Evolutionary conservation across 2,888 invertebrate genomes (phyloP).

Genomic region (Drosophila neutralis): DNA sequence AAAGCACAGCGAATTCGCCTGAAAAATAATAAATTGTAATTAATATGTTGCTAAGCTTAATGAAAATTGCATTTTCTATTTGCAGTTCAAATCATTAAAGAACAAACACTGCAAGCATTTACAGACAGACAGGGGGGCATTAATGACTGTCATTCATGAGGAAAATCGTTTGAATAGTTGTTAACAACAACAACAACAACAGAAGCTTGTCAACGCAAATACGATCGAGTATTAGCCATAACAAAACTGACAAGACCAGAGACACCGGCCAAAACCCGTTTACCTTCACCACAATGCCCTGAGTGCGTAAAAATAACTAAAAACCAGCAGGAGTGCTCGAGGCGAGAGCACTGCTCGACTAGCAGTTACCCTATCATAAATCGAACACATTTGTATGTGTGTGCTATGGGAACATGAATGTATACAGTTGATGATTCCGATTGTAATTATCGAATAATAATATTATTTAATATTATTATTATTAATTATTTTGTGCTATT

Average conservation of each 20-base stretch:
- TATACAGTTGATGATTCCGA: not conserved
- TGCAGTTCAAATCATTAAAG: not conserved
- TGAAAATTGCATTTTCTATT: not conserved
- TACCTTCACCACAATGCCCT: conserved; percentile 8
- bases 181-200: conserved; percentile 1
- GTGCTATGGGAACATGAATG: not conserved
- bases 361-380: not conserved
- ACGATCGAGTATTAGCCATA: not conserved
- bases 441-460: not conserved
- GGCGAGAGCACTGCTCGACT: not conserved
- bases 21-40: not conserved
- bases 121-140: not conserved
- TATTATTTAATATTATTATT: not conserved
- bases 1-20: not conserved
- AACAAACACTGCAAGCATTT: not conserved
- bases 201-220: conserved; percentile 11
- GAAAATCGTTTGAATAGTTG: conserved; percentile 5
- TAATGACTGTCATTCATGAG: conserved; percentile 1
- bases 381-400: not conserved
- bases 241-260: conserved; percentile 3
- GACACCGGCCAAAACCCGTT: conserved; percentile 6
- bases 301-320: not conserved
- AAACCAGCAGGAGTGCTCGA: not conserved
- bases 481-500: not conserved
- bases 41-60: not conserved